Percentiles rank a stretch among this genome's conserved stretches.
These are phyloP conservation scores for Ecdyonurus torrentis DNA, from an alignment of 2,888 invertebrate genomes.

Conservation along the genomic window DNA sequence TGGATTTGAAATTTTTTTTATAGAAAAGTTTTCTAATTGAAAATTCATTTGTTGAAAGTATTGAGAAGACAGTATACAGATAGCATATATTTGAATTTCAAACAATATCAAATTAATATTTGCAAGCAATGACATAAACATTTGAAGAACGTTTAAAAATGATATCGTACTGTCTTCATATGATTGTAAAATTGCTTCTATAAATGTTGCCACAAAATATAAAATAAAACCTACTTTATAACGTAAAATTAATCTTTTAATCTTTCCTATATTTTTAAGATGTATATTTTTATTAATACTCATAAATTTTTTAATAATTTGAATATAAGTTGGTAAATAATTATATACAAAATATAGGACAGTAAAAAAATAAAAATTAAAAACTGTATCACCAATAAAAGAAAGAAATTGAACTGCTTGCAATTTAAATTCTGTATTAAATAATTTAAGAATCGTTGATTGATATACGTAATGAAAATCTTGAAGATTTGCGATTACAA, in stretches of 20 bases:
- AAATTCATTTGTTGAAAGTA: neutral
- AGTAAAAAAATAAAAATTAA: neutral
- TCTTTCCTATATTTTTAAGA: too few species aligned
- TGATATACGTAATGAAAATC: neutral
- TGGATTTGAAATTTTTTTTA: neutral
- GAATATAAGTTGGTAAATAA: neutral
- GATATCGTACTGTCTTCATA: too few species aligned
- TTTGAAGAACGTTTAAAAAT: too few species aligned
- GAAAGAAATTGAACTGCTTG: neutral
- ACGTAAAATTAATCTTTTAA: too few species aligned
- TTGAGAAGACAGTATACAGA: neutral
- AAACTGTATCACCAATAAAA: neutral
- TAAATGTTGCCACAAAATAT: too few species aligned
- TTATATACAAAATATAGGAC: neutral
- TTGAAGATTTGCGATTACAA: neutral
- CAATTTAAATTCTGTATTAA: neutral
- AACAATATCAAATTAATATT: neutral
- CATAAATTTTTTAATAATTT: too few species aligned
- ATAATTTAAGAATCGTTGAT: neutral
- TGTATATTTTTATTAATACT: too few species aligned
- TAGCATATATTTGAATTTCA: neutral
- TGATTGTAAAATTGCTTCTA: too few species aligned
- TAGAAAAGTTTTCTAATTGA: neutral
- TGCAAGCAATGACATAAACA: neutral
- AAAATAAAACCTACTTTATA: too few species aligned